Evolutionary conservation across 2,797 vertebrate genomes (phyloP).

Genomic region (Thamnophis elegans): DNA sequence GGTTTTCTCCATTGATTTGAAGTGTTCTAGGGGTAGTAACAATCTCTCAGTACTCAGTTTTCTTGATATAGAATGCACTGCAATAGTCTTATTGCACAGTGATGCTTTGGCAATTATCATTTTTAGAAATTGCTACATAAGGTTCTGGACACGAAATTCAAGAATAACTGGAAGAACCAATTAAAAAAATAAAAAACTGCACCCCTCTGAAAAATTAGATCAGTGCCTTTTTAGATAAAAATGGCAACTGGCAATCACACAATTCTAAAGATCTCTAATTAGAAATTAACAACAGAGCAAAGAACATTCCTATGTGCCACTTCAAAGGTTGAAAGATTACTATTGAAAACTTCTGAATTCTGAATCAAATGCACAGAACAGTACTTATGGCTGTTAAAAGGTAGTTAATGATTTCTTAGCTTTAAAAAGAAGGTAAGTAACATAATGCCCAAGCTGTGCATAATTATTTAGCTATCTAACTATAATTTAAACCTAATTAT

Average conservation of each 20-base stretch:
- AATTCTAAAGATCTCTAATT: neutral
- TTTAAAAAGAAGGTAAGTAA: neutral
- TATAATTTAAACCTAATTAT: constrained; percentile 18
- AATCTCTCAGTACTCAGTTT: too few relatives aligned
- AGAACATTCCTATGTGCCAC: neutral
- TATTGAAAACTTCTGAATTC: neutral
- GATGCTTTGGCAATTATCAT: neutral
- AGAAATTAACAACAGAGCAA: neutral
- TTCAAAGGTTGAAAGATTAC: neutral
- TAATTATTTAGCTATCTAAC: constrained; percentile 12
- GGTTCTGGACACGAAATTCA: neutral
- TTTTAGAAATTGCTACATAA: neutral
- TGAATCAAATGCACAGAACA: neutral
- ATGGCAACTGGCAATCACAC: neutral
- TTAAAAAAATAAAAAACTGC: neutral
- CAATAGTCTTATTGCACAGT: neutral
- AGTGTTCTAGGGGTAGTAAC: too few relatives aligned
- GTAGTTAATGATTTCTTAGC: neutral
- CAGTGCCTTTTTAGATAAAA: neutral
- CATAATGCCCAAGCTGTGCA: neutral
- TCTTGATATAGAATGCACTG: neutral
- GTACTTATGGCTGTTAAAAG: neutral
- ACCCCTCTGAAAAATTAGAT: neutral
- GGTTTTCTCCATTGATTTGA: too few relatives aligned
- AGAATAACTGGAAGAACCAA: neutral